These are phyloP conservation scores for Drosophila monieri DNA, from an alignment of 2,888 invertebrate genomes.

Conservation along the genomic window DNA sequence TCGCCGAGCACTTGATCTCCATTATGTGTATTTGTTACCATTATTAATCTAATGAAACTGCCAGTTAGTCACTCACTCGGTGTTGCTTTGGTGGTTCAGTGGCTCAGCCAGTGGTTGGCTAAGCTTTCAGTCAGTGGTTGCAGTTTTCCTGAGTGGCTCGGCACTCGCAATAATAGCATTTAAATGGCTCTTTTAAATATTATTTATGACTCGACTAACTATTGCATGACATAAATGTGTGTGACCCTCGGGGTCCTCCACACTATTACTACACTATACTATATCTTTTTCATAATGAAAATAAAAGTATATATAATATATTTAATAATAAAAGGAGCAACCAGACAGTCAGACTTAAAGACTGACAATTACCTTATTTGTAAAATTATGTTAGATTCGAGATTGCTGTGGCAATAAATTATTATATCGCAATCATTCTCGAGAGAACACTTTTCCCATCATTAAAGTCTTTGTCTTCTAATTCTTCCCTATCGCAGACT, in stretches of 20 bases:
- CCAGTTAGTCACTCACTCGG: constrained; percentile 34
- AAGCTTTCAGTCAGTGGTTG: constrained; percentile 12
- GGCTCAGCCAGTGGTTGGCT: constrained; percentile 13
- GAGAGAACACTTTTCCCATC: constrained; percentile 58
- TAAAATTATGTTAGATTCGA: constrained; percentile 31
- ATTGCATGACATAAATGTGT: constrained; percentile 61
- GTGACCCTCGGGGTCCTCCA: constrained; percentile 26
- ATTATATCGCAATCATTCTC: constrained; percentile 57
- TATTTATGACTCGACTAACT: constrained; percentile 64
- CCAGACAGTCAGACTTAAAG: neutral
- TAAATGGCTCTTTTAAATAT: constrained; percentile 73
- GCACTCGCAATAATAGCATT: constrained; percentile 59
- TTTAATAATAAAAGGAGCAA: neutral
- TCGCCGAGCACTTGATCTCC: constrained; percentile 26
- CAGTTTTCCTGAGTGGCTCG: neutral
- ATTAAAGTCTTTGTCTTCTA: constrained; percentile 44
- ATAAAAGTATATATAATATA: neutral
- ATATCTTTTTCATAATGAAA: neutral
- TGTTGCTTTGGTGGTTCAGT: constrained; percentile 11
- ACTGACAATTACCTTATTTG: constrained; percentile 33
- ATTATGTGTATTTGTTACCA: constrained; percentile 32
- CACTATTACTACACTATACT: neutral
- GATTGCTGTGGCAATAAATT: constrained; percentile 40
- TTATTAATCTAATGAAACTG: constrained; percentile 45
- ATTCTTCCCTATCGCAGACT: constrained; percentile 30